Conservation (phyloP, 2,888 invertebrate species). For the Euspilapteryx auroguttella region DNA sequence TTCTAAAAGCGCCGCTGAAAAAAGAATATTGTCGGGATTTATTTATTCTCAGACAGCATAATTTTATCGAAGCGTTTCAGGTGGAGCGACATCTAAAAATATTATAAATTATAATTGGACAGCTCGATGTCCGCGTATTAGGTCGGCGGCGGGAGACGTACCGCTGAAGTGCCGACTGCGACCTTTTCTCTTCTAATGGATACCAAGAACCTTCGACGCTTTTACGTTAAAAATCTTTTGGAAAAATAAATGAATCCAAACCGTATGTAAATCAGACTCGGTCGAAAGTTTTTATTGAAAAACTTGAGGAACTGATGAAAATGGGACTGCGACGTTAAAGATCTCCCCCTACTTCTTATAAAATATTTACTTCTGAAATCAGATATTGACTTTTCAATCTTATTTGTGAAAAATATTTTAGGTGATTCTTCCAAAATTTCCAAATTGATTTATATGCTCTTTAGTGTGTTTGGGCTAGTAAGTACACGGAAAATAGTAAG, state of each 20-base stretch:
- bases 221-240: constrained; percentile 47
- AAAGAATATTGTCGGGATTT: constrained; percentile 16
- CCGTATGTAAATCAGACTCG: constrained; percentile 54
- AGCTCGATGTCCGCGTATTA: constrained; percentile 1
- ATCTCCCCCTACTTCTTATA: constrained; percentile 24
- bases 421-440: no score
- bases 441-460: no score
- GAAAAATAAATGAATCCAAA: constrained; percentile 53
- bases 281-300: constrained; percentile 59
- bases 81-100: no score
- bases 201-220: constrained; percentile 39
- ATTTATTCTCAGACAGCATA: no score
- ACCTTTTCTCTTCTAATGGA: constrained; percentile 44
- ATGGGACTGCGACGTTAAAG: constrained; percentile 45
- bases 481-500: no score
- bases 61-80: no score
- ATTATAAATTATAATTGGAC: constrained; percentile 32
- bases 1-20: constrained; percentile 2
- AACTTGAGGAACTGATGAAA: constrained; percentile 57
- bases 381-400: constrained; percentile 6
- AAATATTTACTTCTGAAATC: constrained; percentile 10
- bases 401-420: no score
- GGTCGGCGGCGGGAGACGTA: constrained; percentile 7
- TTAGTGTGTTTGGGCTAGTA: no score
- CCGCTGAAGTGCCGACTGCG: constrained; percentile 23